Percentiles rank a stretch among this genome's conserved stretches.
These are phyloP conservation scores for Collichthys lucidus DNA, from an alignment of 2,113 vertebrate species.

Conservation along the genomic window DNA sequence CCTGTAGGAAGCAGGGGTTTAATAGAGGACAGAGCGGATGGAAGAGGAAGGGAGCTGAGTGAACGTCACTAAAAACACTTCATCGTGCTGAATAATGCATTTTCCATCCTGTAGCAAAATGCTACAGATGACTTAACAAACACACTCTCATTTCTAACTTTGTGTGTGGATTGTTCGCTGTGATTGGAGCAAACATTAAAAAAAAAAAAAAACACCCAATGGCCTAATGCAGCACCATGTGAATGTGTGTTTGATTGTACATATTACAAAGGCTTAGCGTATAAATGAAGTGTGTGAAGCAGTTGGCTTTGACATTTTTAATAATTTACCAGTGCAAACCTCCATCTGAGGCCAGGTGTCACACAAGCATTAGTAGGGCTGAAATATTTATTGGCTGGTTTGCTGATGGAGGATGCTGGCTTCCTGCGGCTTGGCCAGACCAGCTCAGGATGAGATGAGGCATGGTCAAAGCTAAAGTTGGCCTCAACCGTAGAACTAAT, in stretches of 20 bases:
- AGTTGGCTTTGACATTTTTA: slow-evolving; percentile 82
- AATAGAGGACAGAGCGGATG: slow-evolving; percentile 41
- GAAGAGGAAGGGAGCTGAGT: slow-evolving; percentile 49
- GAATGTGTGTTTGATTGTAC: slow-evolving; percentile 33
- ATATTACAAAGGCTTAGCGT: slow-evolving; percentile 72
- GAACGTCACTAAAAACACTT: slow-evolving; percentile 71
- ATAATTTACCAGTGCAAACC: slow-evolving; percentile 89
- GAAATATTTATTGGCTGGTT: slow-evolving; percentile 87
- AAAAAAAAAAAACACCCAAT: slow-evolving; percentile 1
- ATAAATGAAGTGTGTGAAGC: slow-evolving; percentile 74
- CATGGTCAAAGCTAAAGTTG: slow-evolving; percentile 69
- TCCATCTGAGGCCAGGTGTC: slow-evolving; percentile 83
- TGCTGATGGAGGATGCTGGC: slow-evolving; percentile 77
- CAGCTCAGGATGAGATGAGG: slow-evolving; percentile 56
- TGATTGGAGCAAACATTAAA: slow-evolving; percentile 42
- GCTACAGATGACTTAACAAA: slow-evolving; percentile 53
- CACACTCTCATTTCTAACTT: slow-evolving; percentile 45
- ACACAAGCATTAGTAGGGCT: slow-evolving; percentile 82
- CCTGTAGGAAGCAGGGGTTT: slow-evolving; percentile 79
- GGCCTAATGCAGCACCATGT: slow-evolving; percentile 1
- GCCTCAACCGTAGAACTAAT: slow-evolving; percentile 59
- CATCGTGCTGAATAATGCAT: slow-evolving; percentile 79
- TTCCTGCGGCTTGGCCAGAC: slow-evolving; percentile 64
- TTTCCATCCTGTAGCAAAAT: slow-evolving; percentile 61
- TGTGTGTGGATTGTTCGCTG: slow-evolving; percentile 34